Base-by-base conservation (phyloP, 1,140 invertebrate species). In the Neotoxoptera formosana region DNA sequence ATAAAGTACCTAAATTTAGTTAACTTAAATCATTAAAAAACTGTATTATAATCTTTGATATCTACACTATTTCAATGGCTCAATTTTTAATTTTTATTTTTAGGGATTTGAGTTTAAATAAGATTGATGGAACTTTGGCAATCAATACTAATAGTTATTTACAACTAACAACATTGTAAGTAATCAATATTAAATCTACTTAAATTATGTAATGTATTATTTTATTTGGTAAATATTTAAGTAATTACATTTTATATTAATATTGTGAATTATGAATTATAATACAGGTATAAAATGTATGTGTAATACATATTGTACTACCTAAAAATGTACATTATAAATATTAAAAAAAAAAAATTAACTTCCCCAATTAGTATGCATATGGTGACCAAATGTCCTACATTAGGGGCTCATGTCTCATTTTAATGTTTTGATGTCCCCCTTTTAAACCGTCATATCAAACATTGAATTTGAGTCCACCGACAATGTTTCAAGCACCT, bases 151-250 rank as follows among this genome's bases (percentile, higher is more conserved):
- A 45, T 30, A 86, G 25, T n/a, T 86, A 93, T 7, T 53, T n/a
- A 53, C 21, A 30, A 17, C 48, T 93, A 84, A 96, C 47, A 96
- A 45, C 67, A 53, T 84, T 93, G 91, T 93, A 93, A 93, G 91
- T 93, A 91, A 60, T 91, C 1, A 41, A 25, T 56, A 36, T 88
- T 51, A 88, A 86, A 88, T 23, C 6, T 20, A 53, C 34, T n/a
- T 86, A 45, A 86, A 86, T 23, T 45, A 23, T 30, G 41, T 86
- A 51, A 48, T 87, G 9, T 88, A n/a, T 67, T 67, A 47, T 48
- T n/a, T 41, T 87, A 87, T 87, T 30, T 25, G 2, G 9, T 47
- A 30, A 87, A 3, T 48, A 87, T 30, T 23, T 30, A 14, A 7
- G 36, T 81, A 81, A 67, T 67, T 81, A 81, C 6, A 67, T 81